Percentiles rank a stretch among this genome's conserved stretches.
These are phyloP conservation scores for Pseudomyrmex pallidus DNA, from an alignment of 1,140 invertebrate genomes.

Conservation along the genomic window DNA sequence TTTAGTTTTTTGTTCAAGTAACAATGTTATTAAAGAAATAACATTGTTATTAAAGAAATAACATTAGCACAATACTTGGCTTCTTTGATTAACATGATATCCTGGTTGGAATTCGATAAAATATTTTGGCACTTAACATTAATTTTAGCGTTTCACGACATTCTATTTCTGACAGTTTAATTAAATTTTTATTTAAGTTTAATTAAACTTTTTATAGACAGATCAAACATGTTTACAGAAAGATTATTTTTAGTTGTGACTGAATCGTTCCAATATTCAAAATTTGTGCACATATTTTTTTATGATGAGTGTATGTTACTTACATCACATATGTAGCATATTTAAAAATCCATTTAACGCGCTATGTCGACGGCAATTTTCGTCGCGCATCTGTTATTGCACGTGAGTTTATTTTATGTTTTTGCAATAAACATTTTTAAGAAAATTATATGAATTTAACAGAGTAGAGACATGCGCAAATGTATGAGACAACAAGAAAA, in stretches of 20 bases:
- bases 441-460: neutral
- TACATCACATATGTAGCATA: neutral
- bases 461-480: neutral
- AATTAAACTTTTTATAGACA: constrained; percentile 18
- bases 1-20: neutral
- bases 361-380: neutral
- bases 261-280: constrained; percentile 37
- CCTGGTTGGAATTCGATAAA: neutral
- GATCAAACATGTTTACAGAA: neutral
- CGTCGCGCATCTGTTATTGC: neutral
- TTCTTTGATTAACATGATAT: neutral
- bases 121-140: neutral
- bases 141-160: constrained; percentile 37
- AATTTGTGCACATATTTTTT: neutral
- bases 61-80: neutral
- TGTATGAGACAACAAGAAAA: neutral
- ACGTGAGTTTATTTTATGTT: constrained; percentile 25
- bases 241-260: neutral
- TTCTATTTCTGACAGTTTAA: constrained; percentile 47
- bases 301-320: neutral
- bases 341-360: constrained; percentile 20
- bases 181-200: constrained; percentile 37
- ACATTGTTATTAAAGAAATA: neutral
- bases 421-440: constrained; percentile 26
- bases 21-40: neutral